Evolutionary conservation across 2,113 vertebrate species (phyloP).

Genomic region (Delphinus delphis): DNA sequence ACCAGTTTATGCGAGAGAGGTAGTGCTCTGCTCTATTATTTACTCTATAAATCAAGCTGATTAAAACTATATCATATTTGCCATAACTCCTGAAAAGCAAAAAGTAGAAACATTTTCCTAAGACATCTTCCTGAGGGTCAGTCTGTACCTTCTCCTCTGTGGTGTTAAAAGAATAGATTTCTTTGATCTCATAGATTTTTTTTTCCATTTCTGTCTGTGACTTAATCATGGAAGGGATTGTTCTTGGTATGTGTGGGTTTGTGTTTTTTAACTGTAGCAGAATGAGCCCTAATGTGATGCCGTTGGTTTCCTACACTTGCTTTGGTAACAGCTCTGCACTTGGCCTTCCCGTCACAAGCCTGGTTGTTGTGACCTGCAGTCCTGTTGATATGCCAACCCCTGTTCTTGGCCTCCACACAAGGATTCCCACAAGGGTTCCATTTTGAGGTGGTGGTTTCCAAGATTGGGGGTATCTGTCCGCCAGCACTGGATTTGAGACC

Average conservation of each 20-base stretch:
- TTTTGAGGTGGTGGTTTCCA: constrained; percentile 63
- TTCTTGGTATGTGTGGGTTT: neutral
- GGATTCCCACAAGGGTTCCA: constrained; percentile 67
- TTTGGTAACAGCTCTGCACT: neutral
- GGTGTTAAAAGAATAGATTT: neutral
- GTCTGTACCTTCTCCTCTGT: neutral
- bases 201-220: neutral
- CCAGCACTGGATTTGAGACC: constrained; percentile 68
- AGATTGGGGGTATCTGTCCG: constrained; percentile 35
- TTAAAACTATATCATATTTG: neutral
- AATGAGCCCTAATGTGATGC: neutral
- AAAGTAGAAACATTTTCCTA: constrained; percentile 8
- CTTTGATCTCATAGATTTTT: neutral
- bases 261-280: constrained; percentile 17
- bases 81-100: constrained; percentile 15
- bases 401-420: constrained; percentile 70
- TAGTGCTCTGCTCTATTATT: neutral
- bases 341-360: constrained; percentile 20
- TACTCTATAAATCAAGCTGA: neutral
- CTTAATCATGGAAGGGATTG: neutral
- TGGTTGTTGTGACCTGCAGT: constrained; percentile 25
- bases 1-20: neutral
- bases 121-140: neutral
- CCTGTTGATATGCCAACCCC: constrained; percentile 60
- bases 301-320: neutral